Conservation (phyloP, 1,140 invertebrate genomes). For the Schmidtea mediterranea region DNA sequence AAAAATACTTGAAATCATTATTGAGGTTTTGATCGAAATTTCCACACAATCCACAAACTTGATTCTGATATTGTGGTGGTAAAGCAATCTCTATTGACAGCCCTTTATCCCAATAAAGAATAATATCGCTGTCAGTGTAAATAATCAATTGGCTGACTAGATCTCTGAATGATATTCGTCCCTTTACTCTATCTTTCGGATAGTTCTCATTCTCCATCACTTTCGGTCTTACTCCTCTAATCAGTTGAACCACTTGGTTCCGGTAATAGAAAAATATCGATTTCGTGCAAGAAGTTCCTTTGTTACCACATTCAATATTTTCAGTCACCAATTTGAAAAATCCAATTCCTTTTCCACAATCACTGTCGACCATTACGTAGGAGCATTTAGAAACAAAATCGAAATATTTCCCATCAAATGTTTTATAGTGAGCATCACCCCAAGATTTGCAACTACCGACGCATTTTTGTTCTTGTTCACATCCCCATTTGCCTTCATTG, state of each 20-base stretch:
- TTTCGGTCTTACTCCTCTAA: conserved; percentile 35
- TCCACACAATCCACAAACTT: conserved; percentile 46
- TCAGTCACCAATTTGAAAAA: conserved; percentile 25
- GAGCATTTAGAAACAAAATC: conserved; percentile 65
- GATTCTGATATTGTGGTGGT: conserved; percentile 39
- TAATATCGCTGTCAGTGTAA: conserved; percentile 14
- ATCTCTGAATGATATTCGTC: neutral
- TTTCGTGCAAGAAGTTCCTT: conserved; percentile 58
- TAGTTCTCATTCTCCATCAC: neutral
- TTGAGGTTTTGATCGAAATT: conserved; percentile 57
- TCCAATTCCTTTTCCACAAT: conserved; percentile 13
- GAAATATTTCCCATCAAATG: conserved; percentile 53
- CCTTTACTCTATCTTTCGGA: neutral
- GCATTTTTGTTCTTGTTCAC: conserved; percentile 35
- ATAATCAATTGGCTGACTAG: neutral
- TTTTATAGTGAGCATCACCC: conserved; percentile 63
- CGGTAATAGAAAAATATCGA: conserved; percentile 39
- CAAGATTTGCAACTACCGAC: conserved; percentile 35
- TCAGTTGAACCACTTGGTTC: conserved; percentile 15
- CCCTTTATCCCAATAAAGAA: conserved; percentile 1
- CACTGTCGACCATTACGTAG: conserved; percentile 44
- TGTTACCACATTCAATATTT: conserved; percentile 53
- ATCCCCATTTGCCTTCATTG: conserved; percentile 43
- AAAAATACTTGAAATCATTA: conserved; percentile 40
- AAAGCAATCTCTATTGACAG: conserved; percentile 20